These are phyloP conservation scores for Corythaixoides concolor DNA, from an alignment of 2,113 vertebrate genomes.

Conservation along the genomic window DNA sequence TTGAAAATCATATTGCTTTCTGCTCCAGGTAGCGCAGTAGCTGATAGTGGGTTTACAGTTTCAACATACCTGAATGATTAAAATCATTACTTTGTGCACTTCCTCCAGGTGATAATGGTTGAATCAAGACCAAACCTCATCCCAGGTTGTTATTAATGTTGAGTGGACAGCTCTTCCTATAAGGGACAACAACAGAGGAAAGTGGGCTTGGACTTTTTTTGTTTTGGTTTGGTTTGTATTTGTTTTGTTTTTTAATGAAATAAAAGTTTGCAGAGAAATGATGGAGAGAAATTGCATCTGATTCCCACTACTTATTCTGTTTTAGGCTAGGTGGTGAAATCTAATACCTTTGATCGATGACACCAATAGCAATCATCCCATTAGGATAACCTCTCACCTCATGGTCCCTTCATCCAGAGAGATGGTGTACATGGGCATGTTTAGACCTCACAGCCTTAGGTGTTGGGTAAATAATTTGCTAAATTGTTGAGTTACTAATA, in stretches of 20 bases:
- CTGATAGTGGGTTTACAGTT: not conserved
- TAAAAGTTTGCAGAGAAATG: not conserved
- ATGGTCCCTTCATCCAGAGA: not conserved
- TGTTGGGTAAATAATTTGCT: not conserved
- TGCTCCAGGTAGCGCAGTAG: not conserved
- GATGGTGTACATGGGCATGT: accelerated
- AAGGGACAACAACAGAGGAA: not conserved
- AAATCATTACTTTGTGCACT: not conserved
- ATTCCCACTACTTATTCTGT: not conserved
- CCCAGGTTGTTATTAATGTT: accelerated
- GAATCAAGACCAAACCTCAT: not conserved
- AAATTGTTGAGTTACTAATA: not conserved
- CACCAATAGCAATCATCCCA: not conserved
- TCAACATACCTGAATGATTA: not conserved
- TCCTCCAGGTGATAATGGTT: not conserved
- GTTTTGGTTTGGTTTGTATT: not conserved
- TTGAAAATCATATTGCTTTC: not conserved
- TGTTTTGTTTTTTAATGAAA: not conserved
- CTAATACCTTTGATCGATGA: not conserved
- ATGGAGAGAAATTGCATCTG: not conserved
- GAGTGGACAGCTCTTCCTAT: not conserved
- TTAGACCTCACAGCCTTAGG: not conserved
- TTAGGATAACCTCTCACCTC: not conserved
- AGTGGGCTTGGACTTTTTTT: not conserved
- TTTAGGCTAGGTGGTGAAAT: not conserved